phyloP scores from a whole-genome alignment of 37 sponge, comb jelly and placozoan genomes.

The Hexactinellida sp. region DNA sequence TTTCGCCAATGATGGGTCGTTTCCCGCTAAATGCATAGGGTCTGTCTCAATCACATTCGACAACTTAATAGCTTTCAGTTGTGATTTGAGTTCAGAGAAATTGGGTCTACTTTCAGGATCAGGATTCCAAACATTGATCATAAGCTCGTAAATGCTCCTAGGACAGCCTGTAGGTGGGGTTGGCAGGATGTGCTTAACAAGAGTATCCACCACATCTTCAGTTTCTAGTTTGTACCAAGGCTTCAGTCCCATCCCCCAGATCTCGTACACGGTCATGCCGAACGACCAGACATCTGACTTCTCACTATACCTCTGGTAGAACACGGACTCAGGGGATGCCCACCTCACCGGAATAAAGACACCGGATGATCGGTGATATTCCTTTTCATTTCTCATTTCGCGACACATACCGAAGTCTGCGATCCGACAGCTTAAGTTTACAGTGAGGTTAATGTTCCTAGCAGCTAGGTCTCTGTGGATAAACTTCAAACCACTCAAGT shows the following conservation, averaged over 20 bases:
- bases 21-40: neutral
- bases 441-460: neutral
- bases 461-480: slow-evolving; percentile 6
- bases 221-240: neutral
- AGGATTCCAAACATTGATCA: neutral
- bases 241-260: neutral
- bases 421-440: neutral
- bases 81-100: neutral
- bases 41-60: neutral
- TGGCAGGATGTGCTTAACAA: neutral
- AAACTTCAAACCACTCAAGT: neutral
- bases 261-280: slow-evolving; percentile 1
- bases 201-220: neutral
- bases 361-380: neutral
- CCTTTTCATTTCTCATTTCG: neutral
- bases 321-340: neutral
- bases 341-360: neutral
- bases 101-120: neutral
- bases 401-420: neutral
- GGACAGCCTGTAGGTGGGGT: slow-evolving; percentile 3
- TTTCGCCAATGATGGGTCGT: neutral
- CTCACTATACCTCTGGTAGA: slow-evolving; percentile 3
- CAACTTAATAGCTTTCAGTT: neutral
- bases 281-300: slow-evolving; percentile 11
- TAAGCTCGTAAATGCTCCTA: neutral